Base-by-base conservation (phyloP, 2,888 invertebrate species). In the Steromphala cineraria region DNA sequence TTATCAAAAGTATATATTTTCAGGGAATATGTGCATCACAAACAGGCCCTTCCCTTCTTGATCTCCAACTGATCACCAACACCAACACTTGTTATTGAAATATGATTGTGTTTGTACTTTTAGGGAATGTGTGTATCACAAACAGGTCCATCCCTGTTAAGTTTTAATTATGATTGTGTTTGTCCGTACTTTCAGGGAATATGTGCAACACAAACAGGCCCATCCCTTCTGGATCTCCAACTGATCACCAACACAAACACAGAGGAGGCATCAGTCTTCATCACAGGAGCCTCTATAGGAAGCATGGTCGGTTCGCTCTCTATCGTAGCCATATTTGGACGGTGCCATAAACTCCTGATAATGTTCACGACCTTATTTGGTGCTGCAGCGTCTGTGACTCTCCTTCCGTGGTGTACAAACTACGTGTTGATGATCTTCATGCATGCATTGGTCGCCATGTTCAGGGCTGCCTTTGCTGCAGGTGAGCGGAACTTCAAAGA, bases 271-370 rank as follows among this genome's bases (percentile, higher is more conserved):
- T 53, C 76, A 2, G 31, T 55, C n/a, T 76, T 76, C 31, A 31
- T 76, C n/a, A 76, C 76, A 15, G 76, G 53, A 19, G 36, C 53
- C 15, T 53, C 76, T 28, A 55, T 55, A 10, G 87, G 87, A 81
- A 84, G 82, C 74, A 67, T 84, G 78, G 55, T 40, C 17, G 85
- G 85, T 0, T 82, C 84, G 2, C 46, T 85, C 1, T 53, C 80
- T 0, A 79, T 81, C 21, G 84, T 82, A 28, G 67, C 80, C 15
- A 8, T 85, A 28, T 86, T 82, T 56, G 84, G 84, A 74, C 75
- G 80, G 21, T 67, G 81, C 55, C 81, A 83, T 81, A 85, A 83
- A 75, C 81, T 81, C 1, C 19, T 82, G 17, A 21, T 84, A 24
- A 46, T 85, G 46, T 76, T 82, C 5, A 28, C 80, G 21, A 79